Percentiles rank a stretch among this genome's conserved stretches.
Conservation (phyloP, 2,113 vertebrate species). For the Potamarius usumacintae region DNA sequence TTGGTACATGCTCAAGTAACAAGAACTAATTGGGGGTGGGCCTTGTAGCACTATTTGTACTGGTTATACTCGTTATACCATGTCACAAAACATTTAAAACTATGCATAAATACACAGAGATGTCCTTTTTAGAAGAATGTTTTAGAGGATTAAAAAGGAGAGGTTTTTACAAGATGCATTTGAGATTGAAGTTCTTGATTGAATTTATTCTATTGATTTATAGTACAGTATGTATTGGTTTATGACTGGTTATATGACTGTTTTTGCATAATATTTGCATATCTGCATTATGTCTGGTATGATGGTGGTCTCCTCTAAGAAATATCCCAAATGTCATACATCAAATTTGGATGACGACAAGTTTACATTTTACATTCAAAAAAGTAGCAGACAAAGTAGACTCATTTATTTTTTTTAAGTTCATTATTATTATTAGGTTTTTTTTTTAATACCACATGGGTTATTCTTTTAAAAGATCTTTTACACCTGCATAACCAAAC, state of each 20-base stretch:
- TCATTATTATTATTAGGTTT: too few species aligned
- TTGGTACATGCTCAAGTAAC: background rate
- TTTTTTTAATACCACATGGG: background rate
- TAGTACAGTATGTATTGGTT: background rate
- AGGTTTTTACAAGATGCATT: background rate
- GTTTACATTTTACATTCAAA: background rate
- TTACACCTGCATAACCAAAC: background rate
- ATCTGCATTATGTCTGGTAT: background rate
- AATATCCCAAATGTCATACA: background rate
- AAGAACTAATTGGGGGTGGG: background rate
- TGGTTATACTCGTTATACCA: background rate
- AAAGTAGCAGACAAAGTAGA: background rate
- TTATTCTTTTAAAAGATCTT: background rate
- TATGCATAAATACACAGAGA: background rate
- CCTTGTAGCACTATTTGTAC: background rate
- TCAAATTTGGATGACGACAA: background rate
- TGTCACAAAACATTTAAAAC: background rate
- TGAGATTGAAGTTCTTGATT: background rate
- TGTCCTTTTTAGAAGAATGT: background rate
- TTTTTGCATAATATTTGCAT: background rate
- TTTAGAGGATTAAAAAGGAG: background rate
- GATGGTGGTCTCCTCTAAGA: background rate
- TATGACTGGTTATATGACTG: background rate
- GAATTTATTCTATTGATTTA: background rate
- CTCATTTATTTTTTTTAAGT: too few species aligned